A percentile compares a stretch with the other conserved stretches of the same genome.
phyloP scores from a whole-genome alignment of 2,797 vertebrate species.

The Hyperoplus immaculatus region DNA sequence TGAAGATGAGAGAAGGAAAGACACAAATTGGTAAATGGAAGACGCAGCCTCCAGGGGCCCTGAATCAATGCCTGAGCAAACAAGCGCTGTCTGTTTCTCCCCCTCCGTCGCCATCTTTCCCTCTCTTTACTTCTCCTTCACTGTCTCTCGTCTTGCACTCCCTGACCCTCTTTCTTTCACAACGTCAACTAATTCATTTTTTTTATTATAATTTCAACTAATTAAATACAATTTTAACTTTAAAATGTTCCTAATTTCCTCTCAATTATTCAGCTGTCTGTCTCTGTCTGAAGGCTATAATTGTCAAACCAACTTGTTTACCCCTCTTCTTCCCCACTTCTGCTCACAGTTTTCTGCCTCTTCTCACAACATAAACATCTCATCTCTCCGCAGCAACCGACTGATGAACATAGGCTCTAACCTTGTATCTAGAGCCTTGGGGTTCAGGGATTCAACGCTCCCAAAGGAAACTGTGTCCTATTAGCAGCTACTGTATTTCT shows the following conservation, averaged over 20 bases:
- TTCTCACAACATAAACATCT: constrained; percentile 22
- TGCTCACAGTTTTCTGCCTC: constrained; percentile 19
- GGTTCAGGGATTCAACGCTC: constrained; percentile 1
- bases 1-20: constrained; percentile 81
- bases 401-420: constrained; percentile 21
- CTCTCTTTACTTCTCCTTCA: constrained; percentile 54
- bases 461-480: background rate
- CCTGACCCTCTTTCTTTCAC: constrained; percentile 41
- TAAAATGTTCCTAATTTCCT: constrained; percentile 49
- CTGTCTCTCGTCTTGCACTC: constrained; percentile 41
- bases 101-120: constrained; percentile 67
- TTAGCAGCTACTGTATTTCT: background rate
- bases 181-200: background rate
- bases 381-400: constrained; percentile 20
- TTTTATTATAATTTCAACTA: constrained; percentile 42
- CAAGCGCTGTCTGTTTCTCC: constrained; percentile 74
- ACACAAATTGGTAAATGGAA: constrained; percentile 89
- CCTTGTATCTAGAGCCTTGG: background rate
- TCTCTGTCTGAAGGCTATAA: constrained; percentile 28
- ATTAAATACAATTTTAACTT: constrained; percentile 40
- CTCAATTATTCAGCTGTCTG: constrained; percentile 43
- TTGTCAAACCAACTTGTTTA: constrained; percentile 28
- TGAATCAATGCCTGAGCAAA: constrained; percentile 87
- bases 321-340: constrained; percentile 5
- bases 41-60: constrained; percentile 82